phyloP scores from a whole-genome alignment of 2,113 vertebrate genomes.

The Aptenodytes forsteri region DNA sequence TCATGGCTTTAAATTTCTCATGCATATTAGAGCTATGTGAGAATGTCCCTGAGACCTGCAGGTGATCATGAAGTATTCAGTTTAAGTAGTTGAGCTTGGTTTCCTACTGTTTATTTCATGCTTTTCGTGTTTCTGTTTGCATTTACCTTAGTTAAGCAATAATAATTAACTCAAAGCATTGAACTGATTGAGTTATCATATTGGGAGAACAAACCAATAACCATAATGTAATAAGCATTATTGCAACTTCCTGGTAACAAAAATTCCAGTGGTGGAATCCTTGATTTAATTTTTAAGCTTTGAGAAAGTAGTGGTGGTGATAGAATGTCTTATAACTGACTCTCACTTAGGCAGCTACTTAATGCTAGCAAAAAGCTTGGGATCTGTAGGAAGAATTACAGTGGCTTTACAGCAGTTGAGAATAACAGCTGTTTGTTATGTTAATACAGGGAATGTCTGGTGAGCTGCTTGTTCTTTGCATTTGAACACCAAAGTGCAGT shows the following conservation, averaged over 20 bases:
- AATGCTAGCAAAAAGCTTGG: not conserved
- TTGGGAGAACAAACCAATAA: not conserved
- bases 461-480: not conserved
- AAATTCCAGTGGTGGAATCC: not conserved
- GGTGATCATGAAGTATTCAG: not conserved
- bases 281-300: constrained; percentile 44
- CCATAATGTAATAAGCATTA: not conserved
- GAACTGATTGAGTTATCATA: not conserved
- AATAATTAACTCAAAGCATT: constrained; percentile 28
- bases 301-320: not conserved
- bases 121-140: constrained; percentile 2
- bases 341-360: not conserved
- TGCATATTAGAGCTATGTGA: not conserved
- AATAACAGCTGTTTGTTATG: not conserved
- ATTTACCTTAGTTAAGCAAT: not conserved
- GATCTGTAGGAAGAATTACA: not conserved
- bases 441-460: not conserved
- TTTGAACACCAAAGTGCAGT: not conserved
- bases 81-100: not conserved
- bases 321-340: not conserved
- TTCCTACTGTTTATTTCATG: not conserved
- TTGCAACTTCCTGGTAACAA: constrained; percentile 32
- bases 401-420: not conserved
- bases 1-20: not conserved
- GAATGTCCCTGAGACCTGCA: not conserved